Percentiles rank a stretch among this genome's conserved stretches.
These are phyloP conservation scores for Platichthys flesus DNA, from an alignment of 2,113 vertebrate species.

Conservation along the genomic window DNA sequence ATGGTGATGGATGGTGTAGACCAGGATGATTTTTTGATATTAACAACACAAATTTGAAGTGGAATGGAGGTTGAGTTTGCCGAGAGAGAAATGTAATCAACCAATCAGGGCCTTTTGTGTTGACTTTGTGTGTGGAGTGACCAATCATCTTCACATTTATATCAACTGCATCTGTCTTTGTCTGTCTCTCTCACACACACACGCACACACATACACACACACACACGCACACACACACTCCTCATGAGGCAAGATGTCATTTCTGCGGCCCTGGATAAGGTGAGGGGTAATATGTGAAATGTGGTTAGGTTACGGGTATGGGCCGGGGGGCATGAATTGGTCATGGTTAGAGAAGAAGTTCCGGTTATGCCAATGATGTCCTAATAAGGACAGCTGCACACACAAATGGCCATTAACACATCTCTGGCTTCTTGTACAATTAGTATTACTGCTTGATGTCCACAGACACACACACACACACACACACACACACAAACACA, in stretches of 20 bases:
- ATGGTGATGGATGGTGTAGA: conserved; percentile 26
- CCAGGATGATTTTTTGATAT: neutral
- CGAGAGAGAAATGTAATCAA: conserved; percentile 16
- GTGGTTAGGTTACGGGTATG: too few species aligned
- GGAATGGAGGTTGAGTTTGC: conserved; percentile 3
- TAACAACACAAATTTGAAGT: conserved; percentile 19
- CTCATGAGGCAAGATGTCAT: too few species aligned
- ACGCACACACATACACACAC: conserved; percentile 3
- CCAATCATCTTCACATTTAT: conserved; percentile 25
- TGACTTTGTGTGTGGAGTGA: conserved; percentile 28
- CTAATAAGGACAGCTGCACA: too few species aligned
- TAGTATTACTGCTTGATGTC: conserved; percentile 31
- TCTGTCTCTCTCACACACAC: conserved; percentile 1
- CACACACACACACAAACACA: neutral
- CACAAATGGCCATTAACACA: conserved; percentile 1
- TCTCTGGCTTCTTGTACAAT: conserved; percentile 27
- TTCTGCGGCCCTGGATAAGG: too few species aligned
- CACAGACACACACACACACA: conserved; percentile 8
- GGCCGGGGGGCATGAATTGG: too few species aligned
- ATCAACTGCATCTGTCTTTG: too few species aligned
- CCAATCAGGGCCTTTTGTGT: conserved; percentile 18
- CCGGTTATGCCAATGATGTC: too few species aligned
- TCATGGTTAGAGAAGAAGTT: too few species aligned
- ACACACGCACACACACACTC: conserved; percentile 5
- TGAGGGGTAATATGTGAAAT: too few species aligned